A percentile compares a stretch with the other conserved stretches of the same genome.
These are phyloP conservation scores for Propithecus coquereli DNA, from an alignment of 2,113 vertebrate species.

Conservation along the genomic window DNA sequence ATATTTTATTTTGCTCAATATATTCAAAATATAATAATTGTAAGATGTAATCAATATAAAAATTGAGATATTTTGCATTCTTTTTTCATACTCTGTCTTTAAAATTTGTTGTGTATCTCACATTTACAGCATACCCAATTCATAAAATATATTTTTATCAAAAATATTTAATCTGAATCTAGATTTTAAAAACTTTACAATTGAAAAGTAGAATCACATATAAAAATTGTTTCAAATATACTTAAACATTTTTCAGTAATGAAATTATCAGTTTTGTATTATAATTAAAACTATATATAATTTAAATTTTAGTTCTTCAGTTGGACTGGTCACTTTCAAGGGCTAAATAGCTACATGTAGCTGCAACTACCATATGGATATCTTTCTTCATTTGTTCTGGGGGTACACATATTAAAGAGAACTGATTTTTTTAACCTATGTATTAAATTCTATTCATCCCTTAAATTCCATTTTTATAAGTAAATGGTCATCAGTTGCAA, in stretches of 20 bases:
- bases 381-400: not conserved
- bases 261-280: not conserved
- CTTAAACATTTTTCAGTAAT: not conserved
- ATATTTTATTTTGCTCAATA: not conserved
- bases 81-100: not conserved
- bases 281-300: not conserved
- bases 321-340: not conserved
- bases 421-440: not conserved
- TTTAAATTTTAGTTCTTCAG: not conserved
- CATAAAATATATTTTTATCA: not conserved
- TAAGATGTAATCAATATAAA: not conserved
- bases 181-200: not conserved
- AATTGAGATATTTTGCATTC: not conserved
- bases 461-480: not conserved
- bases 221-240: not conserved
- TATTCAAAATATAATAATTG: not conserved
- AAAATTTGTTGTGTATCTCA: not conserved
- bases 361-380: not conserved
- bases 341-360: not conserved
- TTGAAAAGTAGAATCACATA: not conserved
- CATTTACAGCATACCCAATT: not conserved
- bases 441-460: not conserved
- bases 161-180: not conserved
- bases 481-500: not conserved
- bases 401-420: not conserved